These are phyloP conservation scores for Hepsetus odoe DNA, from an alignment of 2,113 vertebrate genomes.

Conservation along the genomic window DNA sequence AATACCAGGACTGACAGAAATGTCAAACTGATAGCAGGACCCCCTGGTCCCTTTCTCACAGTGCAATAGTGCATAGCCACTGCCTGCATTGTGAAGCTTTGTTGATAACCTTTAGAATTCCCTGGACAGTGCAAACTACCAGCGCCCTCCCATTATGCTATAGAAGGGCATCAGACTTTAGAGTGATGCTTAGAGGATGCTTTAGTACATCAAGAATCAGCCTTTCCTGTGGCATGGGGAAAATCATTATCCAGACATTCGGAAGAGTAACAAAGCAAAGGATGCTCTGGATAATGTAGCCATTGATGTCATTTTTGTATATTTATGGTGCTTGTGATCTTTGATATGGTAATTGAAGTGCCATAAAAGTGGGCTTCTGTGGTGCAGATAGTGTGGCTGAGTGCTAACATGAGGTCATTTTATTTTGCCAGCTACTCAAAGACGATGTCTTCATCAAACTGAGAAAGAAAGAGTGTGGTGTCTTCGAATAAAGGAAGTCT, in stretches of 20 bases:
- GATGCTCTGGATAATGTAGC: constrained; percentile 50
- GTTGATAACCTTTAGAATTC: constrained; percentile 91
- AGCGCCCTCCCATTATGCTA: constrained; percentile 77
- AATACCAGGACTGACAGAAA: constrained; percentile 95
- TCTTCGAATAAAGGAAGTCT: constrained; percentile 19
- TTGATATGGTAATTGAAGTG: constrained; percentile 60
- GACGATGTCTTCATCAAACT: constrained; percentile 34
- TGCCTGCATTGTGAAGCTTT: constrained; percentile 80
- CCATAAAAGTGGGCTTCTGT: constrained; percentile 51
- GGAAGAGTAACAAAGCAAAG: constrained; percentile 54
- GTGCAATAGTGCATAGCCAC: constrained; percentile 61
- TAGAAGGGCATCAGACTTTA: constrained; percentile 59
- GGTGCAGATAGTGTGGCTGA: constrained; percentile 39
- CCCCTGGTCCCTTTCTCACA: constrained; percentile 62
- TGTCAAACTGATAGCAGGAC: constrained; percentile 88
- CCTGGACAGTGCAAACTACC: constrained; percentile 72
- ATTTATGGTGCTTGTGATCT: constrained; percentile 62
- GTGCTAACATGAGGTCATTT: constrained; percentile 16
- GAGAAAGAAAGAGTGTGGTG: constrained; percentile 40
- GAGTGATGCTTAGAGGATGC: constrained; percentile 56
- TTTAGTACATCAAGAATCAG: constrained; percentile 60
- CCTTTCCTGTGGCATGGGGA: constrained; percentile 44
- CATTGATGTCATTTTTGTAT: constrained; percentile 54
- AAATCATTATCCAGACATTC: constrained; percentile 51
- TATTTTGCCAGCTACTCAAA: constrained; percentile 33